These are phyloP conservation scores for Drosophila pseudotalamancana DNA, from an alignment of 2,888 invertebrate genomes.

Conservation along the genomic window DNA sequence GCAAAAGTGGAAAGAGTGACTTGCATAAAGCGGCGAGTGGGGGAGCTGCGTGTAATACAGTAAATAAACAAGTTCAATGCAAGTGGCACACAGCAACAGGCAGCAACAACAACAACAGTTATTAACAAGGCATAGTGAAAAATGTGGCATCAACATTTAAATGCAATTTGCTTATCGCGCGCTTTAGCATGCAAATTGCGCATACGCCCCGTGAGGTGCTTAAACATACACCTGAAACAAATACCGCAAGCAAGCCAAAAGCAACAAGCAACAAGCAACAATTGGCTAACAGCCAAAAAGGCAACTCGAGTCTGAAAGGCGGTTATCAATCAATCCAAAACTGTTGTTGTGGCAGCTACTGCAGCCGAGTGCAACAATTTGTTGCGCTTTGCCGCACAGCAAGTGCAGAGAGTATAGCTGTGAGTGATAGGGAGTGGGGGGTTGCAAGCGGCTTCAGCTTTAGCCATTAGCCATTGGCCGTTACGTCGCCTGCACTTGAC, in stretches of 20 bases:
- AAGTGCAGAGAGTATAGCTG: neutral
- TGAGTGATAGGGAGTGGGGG: neutral
- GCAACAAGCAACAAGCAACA: slow-evolving; percentile 7
- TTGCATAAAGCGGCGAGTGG: slow-evolving; percentile 19
- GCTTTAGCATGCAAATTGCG: slow-evolving; percentile 68
- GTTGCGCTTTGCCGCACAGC: slow-evolving; percentile 73
- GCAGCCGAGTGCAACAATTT: slow-evolving; percentile 68
- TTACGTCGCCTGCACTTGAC: slow-evolving; percentile 72
- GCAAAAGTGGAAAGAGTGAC: slow-evolving; percentile 43
- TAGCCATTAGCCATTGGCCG: slow-evolving; percentile 50
- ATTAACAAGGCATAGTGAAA: slow-evolving; percentile 24
- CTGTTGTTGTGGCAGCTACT: neutral
- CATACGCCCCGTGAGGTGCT: slow-evolving; percentile 69
- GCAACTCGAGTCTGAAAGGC: slow-evolving; percentile 54
- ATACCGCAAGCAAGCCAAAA: slow-evolving; percentile 10
- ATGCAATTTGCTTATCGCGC: slow-evolving; percentile 61
- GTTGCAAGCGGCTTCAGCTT: slow-evolving; percentile 28
- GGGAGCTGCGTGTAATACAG: slow-evolving; percentile 10
- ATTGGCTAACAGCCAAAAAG: slow-evolving; percentile 64
- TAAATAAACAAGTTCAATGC: slow-evolving; percentile 70
- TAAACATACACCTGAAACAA: too few relatives aligned
- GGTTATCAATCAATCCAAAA: slow-evolving; percentile 70
- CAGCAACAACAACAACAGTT: slow-evolving; percentile 1
- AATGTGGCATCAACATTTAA: slow-evolving; percentile 56
- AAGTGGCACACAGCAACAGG: slow-evolving; percentile 43